Conservation (phyloP, 35 echinoderm and acorn worm genomes). For the Amphiura filiformis region DNA sequence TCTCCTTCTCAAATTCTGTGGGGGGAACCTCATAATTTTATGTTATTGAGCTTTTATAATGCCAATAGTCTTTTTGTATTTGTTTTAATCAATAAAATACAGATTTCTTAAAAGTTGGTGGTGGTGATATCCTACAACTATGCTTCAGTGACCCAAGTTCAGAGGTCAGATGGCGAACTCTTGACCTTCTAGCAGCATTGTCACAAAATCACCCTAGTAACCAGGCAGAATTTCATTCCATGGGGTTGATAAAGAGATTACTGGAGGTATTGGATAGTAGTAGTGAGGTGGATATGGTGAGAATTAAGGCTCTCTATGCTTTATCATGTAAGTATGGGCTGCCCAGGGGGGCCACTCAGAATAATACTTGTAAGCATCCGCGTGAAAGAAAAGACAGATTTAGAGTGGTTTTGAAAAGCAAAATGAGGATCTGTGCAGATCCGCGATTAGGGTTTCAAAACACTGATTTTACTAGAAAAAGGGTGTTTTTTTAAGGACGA, state of each 20-base stretch:
- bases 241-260: slow-evolving; percentile 43
- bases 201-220: slow-evolving; percentile 79
- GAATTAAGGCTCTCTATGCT: slow-evolving; percentile 85
- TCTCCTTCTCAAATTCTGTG: too few relatives aligned
- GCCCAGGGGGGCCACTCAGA: not conserved
- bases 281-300: slow-evolving; percentile 46
- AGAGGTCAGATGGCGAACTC: slow-evolving; percentile 81
- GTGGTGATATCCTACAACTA: slow-evolving; percentile 42
- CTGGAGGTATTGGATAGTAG: slow-evolving; percentile 55
- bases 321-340: slow-evolving; percentile 83
- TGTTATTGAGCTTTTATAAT: too few relatives aligned
- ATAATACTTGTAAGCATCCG: not conserved
- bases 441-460: too few relatives aligned
- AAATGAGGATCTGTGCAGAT: not conserved
- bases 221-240: slow-evolving; percentile 54
- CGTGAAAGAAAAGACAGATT: not conserved
- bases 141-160: slow-evolving; percentile 57
- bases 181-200: slow-evolving; percentile 62
- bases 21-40: too few relatives aligned
- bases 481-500: too few relatives aligned
- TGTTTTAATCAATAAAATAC: too few relatives aligned
- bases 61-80: too few relatives aligned
- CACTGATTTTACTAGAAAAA: too few relatives aligned
- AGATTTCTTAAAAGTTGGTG: slow-evolving; percentile 91
- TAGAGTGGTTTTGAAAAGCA: not conserved